Evolutionary conservation across 2,888 invertebrate species (phyloP), one percentile per base, ranked within the genome.

Genomic region (Hipparchia sbordonii): DNA sequence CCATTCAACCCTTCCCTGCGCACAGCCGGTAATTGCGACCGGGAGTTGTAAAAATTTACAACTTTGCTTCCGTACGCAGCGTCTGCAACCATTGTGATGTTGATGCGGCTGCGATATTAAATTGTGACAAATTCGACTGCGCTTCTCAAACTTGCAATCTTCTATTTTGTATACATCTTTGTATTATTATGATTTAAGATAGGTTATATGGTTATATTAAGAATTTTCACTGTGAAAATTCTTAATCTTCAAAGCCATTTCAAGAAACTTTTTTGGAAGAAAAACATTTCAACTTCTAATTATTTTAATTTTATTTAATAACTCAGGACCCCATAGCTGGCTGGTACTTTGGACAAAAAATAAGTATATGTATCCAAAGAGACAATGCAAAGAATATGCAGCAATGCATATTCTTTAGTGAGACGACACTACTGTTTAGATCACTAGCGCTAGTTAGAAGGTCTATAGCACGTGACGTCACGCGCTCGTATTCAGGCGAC

Each of bases 391-490:
- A 23, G 23, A 23, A 23, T 23, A 23, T 23, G 23, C 23, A 23
- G 23, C 23, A 23, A 23, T 23, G 23, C 23, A 23, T 94, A 90
- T 95, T 94, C 95, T 95, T 94, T 95, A 95, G 94, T 94, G 95
- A 95, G 95, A 95, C 95, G 95, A 94, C 95, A 95, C 95, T 89
- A 90, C 94, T 95, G 95, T 93, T 88, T 91, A 93, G 95, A 95
- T 95, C 95, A 91, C 95, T 95, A 93, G 93, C 88, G 81, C 74
- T 83, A 89, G 95, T 94, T 94, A 93, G 95, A 91, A 92, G 95
- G 95, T 95, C 95, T 95, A 89, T 94, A 95, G 95, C 93, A 89
- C 94, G 95, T 93, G 92, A 95, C 95, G 95, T 95, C 95, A 95
- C 95, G 95, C 95, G 94, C 88, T 92, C 91, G 92, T 93, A 59